Evolutionary conservation across 2,113 vertebrate species (phyloP), one percentile per base, ranked within the genome.

Genomic region (Taxidea taxus): DNA sequence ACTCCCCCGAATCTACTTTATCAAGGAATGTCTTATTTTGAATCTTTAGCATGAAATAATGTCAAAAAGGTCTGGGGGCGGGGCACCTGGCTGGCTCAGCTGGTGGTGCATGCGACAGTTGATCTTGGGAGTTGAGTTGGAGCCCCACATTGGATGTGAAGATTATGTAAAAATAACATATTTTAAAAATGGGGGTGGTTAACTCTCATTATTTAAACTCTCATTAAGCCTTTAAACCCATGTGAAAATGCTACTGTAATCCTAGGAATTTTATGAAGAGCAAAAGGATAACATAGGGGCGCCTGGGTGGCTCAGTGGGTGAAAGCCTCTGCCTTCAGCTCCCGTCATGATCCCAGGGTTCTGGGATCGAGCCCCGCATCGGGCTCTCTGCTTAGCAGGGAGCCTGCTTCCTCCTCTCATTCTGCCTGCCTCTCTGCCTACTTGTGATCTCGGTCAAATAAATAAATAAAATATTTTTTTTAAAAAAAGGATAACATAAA

Each of bases 401-500:
- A n/a, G n/a, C n/a, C n/a, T n/a, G n/a, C n/a, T n/a, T n/a, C n/a
- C n/a, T n/a, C n/a, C n/a, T n/a, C n/a, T n/a, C n/a, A n/a, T n/a
- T n/a, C n/a, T n/a, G n/a, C n/a, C n/a, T n/a, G n/a, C n/a, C n/a
- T n/a, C n/a, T n/a, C n/a, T n/a, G n/a, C n/a, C n/a, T n/a, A n/a
- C n/a, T n/a, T n/a, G n/a, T n/a, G n/a, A n/a, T n/a, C n/a, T n/a
- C n/a, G n/a, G n/a, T n/a, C n/a, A n/a, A n/a, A n/a, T n/a, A n/a
- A n/a, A n/a, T n/a, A n/a, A n/a, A n/a, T n/a, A n/a, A n/a, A n/a
- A n/a, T n/a, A n/a, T n/a, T n/a, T n/a, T n/a, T n/a, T n/a, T n/a
- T n/a, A n/a, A n/a, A n/a, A 92, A 90, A 94, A 81, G 31, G 34
- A 81, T 82, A 93, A 94, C 34, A 92, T 64, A 90, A 51, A 97